Conservation (phyloP, 2,888 invertebrate species). For the Polydrusus tereticollis region DNA sequence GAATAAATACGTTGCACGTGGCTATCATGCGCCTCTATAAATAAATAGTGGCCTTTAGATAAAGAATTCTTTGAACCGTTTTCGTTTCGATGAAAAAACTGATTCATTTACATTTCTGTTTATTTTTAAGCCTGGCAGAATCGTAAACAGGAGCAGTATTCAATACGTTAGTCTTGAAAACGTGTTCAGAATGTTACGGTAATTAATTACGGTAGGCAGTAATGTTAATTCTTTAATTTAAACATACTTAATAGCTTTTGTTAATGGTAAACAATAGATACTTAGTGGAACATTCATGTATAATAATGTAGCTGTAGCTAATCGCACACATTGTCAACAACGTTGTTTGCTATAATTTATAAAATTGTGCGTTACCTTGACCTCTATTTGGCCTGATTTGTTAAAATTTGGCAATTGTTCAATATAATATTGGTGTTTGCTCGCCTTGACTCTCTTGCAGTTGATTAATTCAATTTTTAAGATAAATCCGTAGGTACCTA, state of each 20-base stretch:
- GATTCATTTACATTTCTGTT: constrained; percentile 17
- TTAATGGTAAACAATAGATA: too few relatives aligned
- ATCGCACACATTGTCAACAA: too few relatives aligned
- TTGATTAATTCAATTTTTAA: too few relatives aligned
- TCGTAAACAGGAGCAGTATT: neutral
- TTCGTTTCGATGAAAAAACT: constrained; percentile 18
- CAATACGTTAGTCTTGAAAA: neutral
- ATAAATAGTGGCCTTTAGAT: constrained; percentile 36
- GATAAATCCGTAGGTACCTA: too few relatives aligned
- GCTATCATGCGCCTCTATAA: constrained; percentile 32
- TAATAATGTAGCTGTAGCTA: neutral
- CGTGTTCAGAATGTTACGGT: neutral
- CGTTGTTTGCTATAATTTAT: too few relatives aligned
- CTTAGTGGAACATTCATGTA: too few relatives aligned
- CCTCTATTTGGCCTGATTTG: neutral
- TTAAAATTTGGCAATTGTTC: constrained; percentile 1
- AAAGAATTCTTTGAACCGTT: constrained; percentile 31
- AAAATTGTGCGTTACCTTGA: neutral
- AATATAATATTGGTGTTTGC: neutral
- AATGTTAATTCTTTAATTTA: too few relatives aligned
- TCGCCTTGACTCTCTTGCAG: constrained; percentile 1
- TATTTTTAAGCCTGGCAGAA: constrained; percentile 21
- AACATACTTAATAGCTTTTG: too few relatives aligned
- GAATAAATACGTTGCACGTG: constrained; percentile 27
- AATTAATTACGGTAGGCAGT: neutral